A percentile compares a stretch with the other conserved stretches of the same genome.
These are phyloP conservation scores for Simalia tracyae DNA, from an alignment of 2,797 vertebrate genomes.

Conservation along the genomic window DNA sequence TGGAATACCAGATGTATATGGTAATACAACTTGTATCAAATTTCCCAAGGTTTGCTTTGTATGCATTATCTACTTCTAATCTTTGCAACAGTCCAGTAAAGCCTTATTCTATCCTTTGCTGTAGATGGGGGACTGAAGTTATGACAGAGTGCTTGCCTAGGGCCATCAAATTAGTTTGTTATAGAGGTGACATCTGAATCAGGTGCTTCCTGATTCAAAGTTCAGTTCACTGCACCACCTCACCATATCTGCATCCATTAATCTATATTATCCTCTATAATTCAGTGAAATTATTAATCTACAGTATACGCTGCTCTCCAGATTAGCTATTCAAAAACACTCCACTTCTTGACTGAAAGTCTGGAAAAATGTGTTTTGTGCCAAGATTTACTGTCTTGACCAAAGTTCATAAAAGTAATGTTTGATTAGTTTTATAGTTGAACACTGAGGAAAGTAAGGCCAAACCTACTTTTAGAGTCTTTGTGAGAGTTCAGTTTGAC, in stretches of 20 bases:
- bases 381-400: neutral
- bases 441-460: neutral
- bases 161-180: neutral
- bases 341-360: neutral
- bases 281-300: neutral
- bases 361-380: neutral
- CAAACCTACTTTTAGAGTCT: neutral
- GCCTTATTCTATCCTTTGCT: neutral
- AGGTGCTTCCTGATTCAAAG: neutral
- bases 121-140: neutral
- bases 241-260: neutral
- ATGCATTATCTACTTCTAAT: neutral
- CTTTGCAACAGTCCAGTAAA: neutral
- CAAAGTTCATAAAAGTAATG: neutral
- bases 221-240: neutral
- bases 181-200: neutral
- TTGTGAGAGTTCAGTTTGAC: neutral
- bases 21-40: neutral
- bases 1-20: neutral
- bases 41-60: neutral
- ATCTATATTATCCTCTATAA: neutral
- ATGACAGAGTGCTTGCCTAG: too few relatives aligned
- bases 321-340: neutral
- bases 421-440: neutral
- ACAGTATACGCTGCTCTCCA: neutral